A percentile compares a stretch with the other conserved stretches of the same genome.
Conservation (phyloP, 2,113 vertebrate species). For the Helogale parvula region DNA sequence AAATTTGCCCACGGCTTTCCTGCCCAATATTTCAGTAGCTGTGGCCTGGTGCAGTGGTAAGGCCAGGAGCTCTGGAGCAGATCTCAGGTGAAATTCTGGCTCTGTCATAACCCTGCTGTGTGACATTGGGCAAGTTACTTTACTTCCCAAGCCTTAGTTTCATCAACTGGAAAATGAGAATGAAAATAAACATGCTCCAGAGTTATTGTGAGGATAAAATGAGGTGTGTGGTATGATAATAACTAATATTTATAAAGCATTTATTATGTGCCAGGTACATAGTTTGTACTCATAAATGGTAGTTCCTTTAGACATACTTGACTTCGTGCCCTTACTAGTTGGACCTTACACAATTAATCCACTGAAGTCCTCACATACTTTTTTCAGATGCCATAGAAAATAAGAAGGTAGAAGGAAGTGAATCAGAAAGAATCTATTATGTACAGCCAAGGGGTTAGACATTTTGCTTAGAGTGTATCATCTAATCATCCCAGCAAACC, state of each 20-base stretch:
- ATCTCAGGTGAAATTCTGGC: not conserved
- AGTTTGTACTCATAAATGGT: constrained; percentile 31
- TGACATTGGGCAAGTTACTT: not conserved
- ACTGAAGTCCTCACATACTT: not conserved
- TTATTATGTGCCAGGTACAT: constrained; percentile 21
- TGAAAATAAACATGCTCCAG: constrained; percentile 28
- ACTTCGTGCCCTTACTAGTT: not conserved
- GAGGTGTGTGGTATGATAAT: constrained; percentile 35
- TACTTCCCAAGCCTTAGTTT: constrained; percentile 17
- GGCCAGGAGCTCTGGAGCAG: not conserved
- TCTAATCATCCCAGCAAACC: not conserved
- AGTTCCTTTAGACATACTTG: not conserved
- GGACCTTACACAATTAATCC: constrained; percentile 7
- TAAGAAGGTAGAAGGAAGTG: not conserved
- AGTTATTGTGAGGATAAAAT: constrained; percentile 18
- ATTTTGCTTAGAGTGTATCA: not conserved
- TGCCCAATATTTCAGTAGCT: not conserved
- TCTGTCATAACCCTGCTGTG: not conserved
- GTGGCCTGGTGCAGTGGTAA: not conserved
- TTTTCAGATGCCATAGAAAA: constrained; percentile 33
- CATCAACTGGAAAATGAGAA: constrained; percentile 43
- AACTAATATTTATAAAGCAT: constrained; percentile 35
- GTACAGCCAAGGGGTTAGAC: not conserved
- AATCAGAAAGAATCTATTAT: not conserved
- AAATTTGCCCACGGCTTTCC: not conserved